These are phyloP conservation scores for Sibirionetta formosa DNA, from an alignment of 2,797 vertebrate genomes.

Conservation along the genomic window DNA sequence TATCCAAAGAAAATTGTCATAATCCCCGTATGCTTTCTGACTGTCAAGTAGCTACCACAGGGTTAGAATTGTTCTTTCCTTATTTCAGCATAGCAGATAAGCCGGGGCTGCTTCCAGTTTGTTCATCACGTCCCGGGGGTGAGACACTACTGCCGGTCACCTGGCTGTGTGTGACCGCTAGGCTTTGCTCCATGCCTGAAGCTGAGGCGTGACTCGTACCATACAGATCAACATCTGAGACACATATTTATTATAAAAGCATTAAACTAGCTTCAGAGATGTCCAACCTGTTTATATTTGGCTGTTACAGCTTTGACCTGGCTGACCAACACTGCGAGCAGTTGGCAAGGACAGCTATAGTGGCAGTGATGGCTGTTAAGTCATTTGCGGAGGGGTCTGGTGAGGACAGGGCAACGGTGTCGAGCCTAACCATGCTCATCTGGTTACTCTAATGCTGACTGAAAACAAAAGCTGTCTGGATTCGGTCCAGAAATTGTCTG, in stretches of 20 bases:
- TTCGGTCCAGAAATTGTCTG: slow-evolving; percentile 32
- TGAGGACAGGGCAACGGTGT: background rate
- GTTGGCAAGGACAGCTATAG: background rate
- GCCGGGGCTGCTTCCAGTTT: background rate
- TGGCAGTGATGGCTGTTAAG: background rate
- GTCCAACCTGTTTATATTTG: background rate
- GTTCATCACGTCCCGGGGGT: background rate
- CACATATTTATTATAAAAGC: background rate
- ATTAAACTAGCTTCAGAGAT: background rate
- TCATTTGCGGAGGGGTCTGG: background rate
- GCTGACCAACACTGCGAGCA: background rate
- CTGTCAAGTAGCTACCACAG: background rate
- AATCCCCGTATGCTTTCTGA: accelerated
- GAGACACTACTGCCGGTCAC: background rate
- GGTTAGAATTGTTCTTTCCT: background rate
- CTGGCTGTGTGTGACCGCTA: accelerated
- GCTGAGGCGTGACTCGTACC: background rate
- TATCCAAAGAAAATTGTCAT: background rate
- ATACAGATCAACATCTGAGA: background rate
- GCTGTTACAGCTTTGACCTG: background rate
- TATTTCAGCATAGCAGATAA: background rate
- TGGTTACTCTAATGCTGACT: slow-evolving; percentile 10
- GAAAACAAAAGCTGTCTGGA: slow-evolving; percentile 46
- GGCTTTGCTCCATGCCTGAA: background rate
- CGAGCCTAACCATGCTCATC: background rate